A percentile compares a stretch with the other conserved stretches of the same genome.
Conservation (phyloP, 2,797 vertebrate genomes). For the Tangara arthus region DNA sequence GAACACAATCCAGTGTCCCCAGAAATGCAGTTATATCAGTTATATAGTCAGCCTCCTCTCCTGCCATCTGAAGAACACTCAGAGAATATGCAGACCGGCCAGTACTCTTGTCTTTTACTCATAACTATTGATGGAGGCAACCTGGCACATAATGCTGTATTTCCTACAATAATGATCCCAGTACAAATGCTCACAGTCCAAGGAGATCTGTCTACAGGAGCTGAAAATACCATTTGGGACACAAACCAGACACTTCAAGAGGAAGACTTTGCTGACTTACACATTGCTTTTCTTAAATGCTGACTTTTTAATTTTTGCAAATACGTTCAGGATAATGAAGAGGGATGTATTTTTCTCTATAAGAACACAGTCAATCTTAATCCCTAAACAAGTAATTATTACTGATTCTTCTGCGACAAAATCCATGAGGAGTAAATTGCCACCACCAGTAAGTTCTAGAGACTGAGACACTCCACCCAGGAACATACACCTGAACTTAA, state of each 20-base stretch:
- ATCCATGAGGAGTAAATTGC: not conserved
- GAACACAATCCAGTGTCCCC: not conserved
- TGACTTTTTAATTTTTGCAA: not conserved
- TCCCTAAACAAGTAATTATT: not conserved
- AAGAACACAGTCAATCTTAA: not conserved
- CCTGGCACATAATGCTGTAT: not conserved
- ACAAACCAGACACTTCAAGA: not conserved
- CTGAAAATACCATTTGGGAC: not conserved
- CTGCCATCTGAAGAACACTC: not conserved
- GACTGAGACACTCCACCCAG: not conserved
- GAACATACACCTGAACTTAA: not conserved
- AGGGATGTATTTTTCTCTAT: not conserved
- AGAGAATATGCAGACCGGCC: accelerated
- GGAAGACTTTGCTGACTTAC: not conserved
- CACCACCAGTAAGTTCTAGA: not conserved
- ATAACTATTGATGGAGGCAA: not conserved
- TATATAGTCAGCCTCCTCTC: not conserved
- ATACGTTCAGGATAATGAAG: not conserved
- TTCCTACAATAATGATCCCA: not conserved
- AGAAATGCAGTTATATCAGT: not conserved
- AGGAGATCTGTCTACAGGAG: not conserved
- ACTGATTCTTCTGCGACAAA: not conserved
- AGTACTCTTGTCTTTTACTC: not conserved
- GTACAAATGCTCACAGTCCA: not conserved
- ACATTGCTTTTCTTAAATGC: not conserved